These are phyloP conservation scores for Bombus terrestris DNA, from an alignment of 1,140 invertebrate species.

Conservation along the genomic window DNA sequence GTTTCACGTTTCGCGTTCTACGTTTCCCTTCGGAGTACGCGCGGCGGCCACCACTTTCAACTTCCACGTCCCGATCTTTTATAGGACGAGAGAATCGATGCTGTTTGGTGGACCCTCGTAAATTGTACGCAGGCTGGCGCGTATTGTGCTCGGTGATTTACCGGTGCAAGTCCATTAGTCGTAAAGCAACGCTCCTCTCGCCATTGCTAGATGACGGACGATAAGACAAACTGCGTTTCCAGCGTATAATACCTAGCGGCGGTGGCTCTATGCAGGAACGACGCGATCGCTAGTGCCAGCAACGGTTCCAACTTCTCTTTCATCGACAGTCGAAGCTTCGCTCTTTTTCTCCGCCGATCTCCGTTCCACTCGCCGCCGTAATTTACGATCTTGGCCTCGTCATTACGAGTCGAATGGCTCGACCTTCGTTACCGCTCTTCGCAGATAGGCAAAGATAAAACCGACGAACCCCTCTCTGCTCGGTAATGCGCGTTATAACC, in stretches of 20 bases:
- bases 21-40: constrained; percentile 13
- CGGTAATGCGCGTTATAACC: constrained; percentile 20
- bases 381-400: constrained; percentile 73
- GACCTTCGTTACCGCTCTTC: constrained; percentile 49
- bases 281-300: constrained; percentile 53
- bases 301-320: constrained; percentile 65
- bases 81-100: constrained; percentile 54
- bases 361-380: constrained; percentile 61
- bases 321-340: constrained; percentile 60
- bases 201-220: constrained; percentile 68
- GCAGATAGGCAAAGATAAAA: constrained; percentile 34
- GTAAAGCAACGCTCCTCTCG: constrained; percentile 72
- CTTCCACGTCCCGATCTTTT: constrained; percentile 52
- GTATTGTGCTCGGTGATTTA: constrained; percentile 75
- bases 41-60: constrained; percentile 47
- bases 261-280: neutral
- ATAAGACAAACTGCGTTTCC: constrained; percentile 72
- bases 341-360: constrained; percentile 39
- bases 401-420: constrained; percentile 65
- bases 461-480: constrained; percentile 16
- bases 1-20: neutral
- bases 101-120: constrained; percentile 66
- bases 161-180: constrained; percentile 76
- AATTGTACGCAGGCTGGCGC: constrained; percentile 63
- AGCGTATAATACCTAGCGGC: constrained; percentile 56